Base-by-base conservation (phyloP, 2,113 vertebrate species). In the Ancistrus triradiatus region DNA sequence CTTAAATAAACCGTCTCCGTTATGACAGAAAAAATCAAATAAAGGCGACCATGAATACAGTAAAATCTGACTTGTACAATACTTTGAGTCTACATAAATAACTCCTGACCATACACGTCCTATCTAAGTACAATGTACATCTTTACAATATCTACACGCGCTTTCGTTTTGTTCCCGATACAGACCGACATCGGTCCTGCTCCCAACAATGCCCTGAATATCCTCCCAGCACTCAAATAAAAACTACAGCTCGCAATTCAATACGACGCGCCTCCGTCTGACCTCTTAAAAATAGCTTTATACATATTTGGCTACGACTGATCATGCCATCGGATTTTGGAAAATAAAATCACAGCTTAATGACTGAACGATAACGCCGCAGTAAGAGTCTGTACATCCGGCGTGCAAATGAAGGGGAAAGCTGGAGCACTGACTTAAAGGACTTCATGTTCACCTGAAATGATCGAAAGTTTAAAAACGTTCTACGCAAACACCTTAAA, bases 101-200 rank as follows among this genome's bases (percentile, higher is more conserved):
- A 82, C 83, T 92, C 85, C 89, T 81, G 55, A 75, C 86, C 83
- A 72, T 81, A 90, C 87, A 89, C 88, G 86, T 92, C 87, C 55
- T 44, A 63, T 60, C 28, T 57, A n/a, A 55, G 68, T 69, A 51
- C 64, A 64, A 71, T 70, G 50, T 71, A 70, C 87, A 88, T 66
- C 78, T 90, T 86, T 93, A 93, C 87, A 92, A 69, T 91, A 91
- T 94, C 87, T 93, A 95, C 90, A 94, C 73, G 4, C 67, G 59
- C 47, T 59, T 46, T 51, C 66, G 59, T 42, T 62, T 46, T 46
- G 56, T 61, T 70, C 59, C 65, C 38, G 18, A 69, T 61, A 59
- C 55, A 72, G 66, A 68, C 35, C 7, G 28, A 66, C 70, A 35
- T 47, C 55, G 48, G 33, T 51, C 17, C 63, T 25, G 9, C 35